These are phyloP conservation scores for Ylistrum balloti DNA, from an alignment of 1,140 invertebrate species.

Conservation along the genomic window DNA sequence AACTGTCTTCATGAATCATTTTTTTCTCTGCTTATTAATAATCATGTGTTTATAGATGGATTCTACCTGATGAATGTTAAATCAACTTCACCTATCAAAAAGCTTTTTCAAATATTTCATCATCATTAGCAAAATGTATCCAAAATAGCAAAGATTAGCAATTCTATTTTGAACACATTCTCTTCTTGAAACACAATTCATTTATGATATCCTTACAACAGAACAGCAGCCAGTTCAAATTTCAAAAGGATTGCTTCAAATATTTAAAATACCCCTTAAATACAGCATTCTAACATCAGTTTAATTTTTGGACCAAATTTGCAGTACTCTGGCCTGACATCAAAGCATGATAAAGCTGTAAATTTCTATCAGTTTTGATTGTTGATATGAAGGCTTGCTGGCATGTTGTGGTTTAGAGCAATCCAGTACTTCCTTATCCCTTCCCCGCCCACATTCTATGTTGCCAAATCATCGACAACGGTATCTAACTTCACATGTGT, in stretches of 20 bases:
- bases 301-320: neutral
- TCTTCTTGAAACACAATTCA: neutral
- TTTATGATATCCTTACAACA: neutral
- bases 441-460: neutral
- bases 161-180: neutral
- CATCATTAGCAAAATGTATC: neutral
- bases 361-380: neutral
- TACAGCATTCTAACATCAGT: neutral
- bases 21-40: neutral
- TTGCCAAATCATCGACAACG: neutral
- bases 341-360: neutral
- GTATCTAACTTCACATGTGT: neutral
- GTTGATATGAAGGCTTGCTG: neutral
- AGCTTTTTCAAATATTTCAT: neutral
- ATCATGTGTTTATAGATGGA: neutral
- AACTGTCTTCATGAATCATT: too few species aligned
- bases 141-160: neutral
- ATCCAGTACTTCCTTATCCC: neutral
- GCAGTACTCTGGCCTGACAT: neutral
- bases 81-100: neutral
- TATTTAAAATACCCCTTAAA: neutral
- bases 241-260: neutral
- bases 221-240: neutral
- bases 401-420: slow-evolving; percentile 4
- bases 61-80: neutral